These are phyloP conservation scores for Pagetopsis macropterus DNA, from an alignment of 2,797 vertebrate genomes.

Conservation along the genomic window DNA sequence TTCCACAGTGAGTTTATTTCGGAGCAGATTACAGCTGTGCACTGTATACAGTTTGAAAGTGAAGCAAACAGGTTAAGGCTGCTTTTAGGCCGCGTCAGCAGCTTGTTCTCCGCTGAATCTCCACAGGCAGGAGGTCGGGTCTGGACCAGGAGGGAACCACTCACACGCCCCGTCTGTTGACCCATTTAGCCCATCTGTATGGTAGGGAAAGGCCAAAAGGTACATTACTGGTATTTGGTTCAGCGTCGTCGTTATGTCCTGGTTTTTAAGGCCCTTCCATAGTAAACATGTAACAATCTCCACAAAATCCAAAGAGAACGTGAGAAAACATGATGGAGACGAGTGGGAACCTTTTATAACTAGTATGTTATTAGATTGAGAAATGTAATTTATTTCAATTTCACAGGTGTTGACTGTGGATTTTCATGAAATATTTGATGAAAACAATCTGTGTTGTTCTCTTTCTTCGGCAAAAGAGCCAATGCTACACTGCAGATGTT, in stretches of 20 bases:
- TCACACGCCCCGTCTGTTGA: conserved; percentile 68
- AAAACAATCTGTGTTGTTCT: too few species aligned
- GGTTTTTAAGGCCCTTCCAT: not conserved
- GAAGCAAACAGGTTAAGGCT: conserved; percentile 66
- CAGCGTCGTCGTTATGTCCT: conserved; percentile 11
- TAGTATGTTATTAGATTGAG: too few species aligned
- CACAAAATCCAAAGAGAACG: not conserved
- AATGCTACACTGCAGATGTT: not conserved
- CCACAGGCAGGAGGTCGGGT: conserved; percentile 51
- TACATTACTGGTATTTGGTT: conserved; percentile 13
- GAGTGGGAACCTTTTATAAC: too few species aligned
- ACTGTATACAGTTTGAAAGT: conserved; percentile 42
- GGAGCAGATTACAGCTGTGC: conserved; percentile 33
- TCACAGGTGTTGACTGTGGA: too few species aligned
- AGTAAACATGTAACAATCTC: conserved; percentile 4
- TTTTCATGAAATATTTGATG: too few species aligned
- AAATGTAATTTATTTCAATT: too few species aligned
- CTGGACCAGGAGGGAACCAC: conserved; percentile 53
- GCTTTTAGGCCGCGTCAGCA: conserved; percentile 47
- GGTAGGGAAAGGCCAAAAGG: conserved; percentile 5
- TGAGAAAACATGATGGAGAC: too few species aligned
- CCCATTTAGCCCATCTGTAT: conserved; percentile 72
- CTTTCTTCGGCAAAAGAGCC: too few species aligned
- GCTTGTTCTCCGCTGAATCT: conserved; percentile 39
- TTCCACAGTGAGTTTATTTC: conserved; percentile 35